Percentiles rank a stretch among this genome's conserved stretches.
Evolutionary conservation across 2,797 vertebrate genomes (phyloP).

Genomic region (Onychomys arenicola): DNA sequence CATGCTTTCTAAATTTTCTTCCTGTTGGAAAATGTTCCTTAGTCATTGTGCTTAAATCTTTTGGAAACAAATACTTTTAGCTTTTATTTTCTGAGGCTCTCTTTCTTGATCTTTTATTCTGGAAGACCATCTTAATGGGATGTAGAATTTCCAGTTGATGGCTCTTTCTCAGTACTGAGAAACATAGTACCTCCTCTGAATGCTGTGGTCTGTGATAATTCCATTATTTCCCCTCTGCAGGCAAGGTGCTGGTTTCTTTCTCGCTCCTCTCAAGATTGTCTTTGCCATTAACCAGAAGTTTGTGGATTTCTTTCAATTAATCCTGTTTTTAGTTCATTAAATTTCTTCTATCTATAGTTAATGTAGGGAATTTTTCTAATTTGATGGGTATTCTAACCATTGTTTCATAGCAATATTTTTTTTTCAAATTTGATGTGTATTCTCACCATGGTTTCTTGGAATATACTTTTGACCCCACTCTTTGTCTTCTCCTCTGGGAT

Average conservation of each 20-base stretch:
- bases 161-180: neutral
- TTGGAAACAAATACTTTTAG: neutral
- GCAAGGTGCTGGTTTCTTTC: neutral
- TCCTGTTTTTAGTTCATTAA: neutral
- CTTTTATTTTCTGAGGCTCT: neutral
- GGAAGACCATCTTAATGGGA: neutral
- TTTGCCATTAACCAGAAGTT: neutral
- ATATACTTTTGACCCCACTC: neutral
- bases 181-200: neutral
- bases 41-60: neutral
- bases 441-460: neutral
- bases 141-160: neutral
- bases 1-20: neutral
- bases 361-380: neutral
- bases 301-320: neutral
- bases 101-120: neutral
- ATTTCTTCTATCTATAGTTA: neutral
- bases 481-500: neutral
- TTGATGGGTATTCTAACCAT: neutral
- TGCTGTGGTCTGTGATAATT: neutral
- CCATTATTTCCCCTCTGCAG: neutral
- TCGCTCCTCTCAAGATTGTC: neutral
- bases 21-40: neutral
- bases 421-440: neutral
- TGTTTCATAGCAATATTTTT: constrained; percentile 30